These are phyloP conservation scores for Acleris cristana DNA, from an alignment of 2,888 invertebrate species.

Conservation along the genomic window DNA sequence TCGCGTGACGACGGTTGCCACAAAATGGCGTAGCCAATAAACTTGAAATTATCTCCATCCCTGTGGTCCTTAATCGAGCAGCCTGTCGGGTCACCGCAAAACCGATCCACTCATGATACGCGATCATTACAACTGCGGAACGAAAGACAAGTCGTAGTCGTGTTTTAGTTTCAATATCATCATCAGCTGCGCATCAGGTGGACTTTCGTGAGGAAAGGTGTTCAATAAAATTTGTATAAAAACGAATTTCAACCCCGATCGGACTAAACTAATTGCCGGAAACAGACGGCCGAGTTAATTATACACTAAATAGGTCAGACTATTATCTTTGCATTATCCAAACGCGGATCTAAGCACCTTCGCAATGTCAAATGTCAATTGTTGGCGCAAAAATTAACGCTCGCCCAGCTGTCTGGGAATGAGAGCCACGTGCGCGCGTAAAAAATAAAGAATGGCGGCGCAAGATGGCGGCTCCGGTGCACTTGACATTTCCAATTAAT, in stretches of 20 bases:
- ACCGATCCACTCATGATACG: constrained; percentile 21
- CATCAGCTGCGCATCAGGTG: constrained; percentile 63
- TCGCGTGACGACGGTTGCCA: constrained; percentile 19
- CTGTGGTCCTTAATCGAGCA: constrained; percentile 23
- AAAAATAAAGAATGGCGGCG: constrained; percentile 71
- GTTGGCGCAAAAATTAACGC: constrained; percentile 57
- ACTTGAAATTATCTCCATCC: constrained; percentile 15
- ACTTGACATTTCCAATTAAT: constrained; percentile 84
- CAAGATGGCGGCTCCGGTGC: constrained; percentile 77
- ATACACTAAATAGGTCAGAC: constrained; percentile 71
- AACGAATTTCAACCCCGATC: constrained; percentile 59
- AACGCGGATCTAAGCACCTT: constrained; percentile 64
- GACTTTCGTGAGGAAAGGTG: constrained; percentile 74
- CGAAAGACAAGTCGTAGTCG: constrained; percentile 28
- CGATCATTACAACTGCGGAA: constrained; percentile 21
- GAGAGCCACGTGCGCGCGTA: constrained; percentile 75
- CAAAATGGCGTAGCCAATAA: constrained; percentile 30
- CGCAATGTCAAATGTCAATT: constrained; percentile 45
- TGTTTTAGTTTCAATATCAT: constrained; percentile 9
- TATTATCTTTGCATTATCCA: constrained; percentile 66
- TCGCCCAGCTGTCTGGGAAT: constrained; percentile 77
- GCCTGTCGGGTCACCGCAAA: constrained; percentile 25
- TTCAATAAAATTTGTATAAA: constrained; percentile 61
- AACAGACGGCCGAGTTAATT: constrained; percentile 70
- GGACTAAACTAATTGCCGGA: constrained; percentile 68